Base-by-base conservation (phyloP, 2,113 vertebrate genomes). In the Hyla sarda region DNA sequence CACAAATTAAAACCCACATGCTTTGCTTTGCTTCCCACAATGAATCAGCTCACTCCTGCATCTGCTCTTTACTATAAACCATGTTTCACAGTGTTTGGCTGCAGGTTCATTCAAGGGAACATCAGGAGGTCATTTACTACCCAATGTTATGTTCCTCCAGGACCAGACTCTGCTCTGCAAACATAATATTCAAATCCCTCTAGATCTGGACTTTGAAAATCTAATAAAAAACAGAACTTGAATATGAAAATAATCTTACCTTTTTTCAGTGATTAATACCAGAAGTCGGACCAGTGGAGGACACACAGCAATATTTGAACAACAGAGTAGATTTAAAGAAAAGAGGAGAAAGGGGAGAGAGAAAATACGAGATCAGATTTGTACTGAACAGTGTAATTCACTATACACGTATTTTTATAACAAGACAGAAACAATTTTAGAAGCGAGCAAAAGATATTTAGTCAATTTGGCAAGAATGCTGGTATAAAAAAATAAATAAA, bases 201-300 rank as follows among this genome's bases (percentile, higher is more conserved):
- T 69, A 34, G 45, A 25, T 21, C 41, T 52, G 41, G 7, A 3
- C 60, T 67, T 77, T 69, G 41, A 62, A 81, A 82, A 82, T 9
- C 17, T 71, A 83, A 83, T 83, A 28, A 54, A 83, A 56, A 83
- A 34, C 78, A 81, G 54, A 3, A 41, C 56, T 62, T 52, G 41
- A 56, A 84, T 76, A 84, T 65, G 56, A 77, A 83, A 58, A 47
- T 74, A 28, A 30, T 84, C 83, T 84, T 84, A 84, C 83, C 83
- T 84, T 84, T 84, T 34, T 75, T 47, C 25, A 32, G 72, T 84
- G 83, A 84, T 76, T 62, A 76, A 76, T 62, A 77, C 83, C 83
- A 84, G 72, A 76, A 30, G 73, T n/a, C 25, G 7, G 34, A 28
- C 16, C 8, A n/a, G n/a, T n/a, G 23, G 56, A 84, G 58, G 45